Percentiles rank a stretch among this genome's conserved stretches.
These are phyloP conservation scores for Meteorus colon DNA, from an alignment of 2,888 invertebrate species.

Conservation along the genomic window DNA sequence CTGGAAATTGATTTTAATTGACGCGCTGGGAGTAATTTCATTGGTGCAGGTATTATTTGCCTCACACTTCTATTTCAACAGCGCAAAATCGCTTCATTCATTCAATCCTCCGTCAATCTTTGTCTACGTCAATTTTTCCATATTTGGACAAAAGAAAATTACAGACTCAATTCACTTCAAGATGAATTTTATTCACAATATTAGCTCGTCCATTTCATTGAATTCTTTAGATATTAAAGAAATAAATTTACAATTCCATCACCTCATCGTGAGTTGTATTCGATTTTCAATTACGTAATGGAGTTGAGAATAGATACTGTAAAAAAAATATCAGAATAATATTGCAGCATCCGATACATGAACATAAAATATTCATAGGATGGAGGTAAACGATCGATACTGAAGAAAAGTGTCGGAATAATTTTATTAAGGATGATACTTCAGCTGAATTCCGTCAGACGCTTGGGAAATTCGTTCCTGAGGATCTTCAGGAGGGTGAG, in stretches of 20 bases:
- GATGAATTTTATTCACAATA: too few species aligned
- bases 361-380: background rate
- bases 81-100: background rate
- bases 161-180: too few species aligned
- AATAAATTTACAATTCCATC: conserved; percentile 42
- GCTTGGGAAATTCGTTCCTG: too few species aligned
- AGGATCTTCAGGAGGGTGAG: too few species aligned
- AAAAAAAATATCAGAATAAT: background rate
- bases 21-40: conserved; percentile 46
- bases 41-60: conserved; percentile 43
- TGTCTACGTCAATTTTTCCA: background rate
- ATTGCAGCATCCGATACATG: background rate
- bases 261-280: conserved; percentile 17
- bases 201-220: background rate
- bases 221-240: conserved; percentile 21
- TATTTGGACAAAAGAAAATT: too few species aligned
- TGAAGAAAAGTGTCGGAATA: too few species aligned
- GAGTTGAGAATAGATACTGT: conserved; percentile 26
- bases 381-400: background rate
- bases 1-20: conserved; percentile 46
- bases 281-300: background rate
- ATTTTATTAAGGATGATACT: too few species aligned
- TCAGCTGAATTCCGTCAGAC: too few species aligned
- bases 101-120: background rate
- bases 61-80: conserved; percentile 7